Conservation (phyloP, 2,113 vertebrate genomes). For the Solenodon paradoxus region DNA sequence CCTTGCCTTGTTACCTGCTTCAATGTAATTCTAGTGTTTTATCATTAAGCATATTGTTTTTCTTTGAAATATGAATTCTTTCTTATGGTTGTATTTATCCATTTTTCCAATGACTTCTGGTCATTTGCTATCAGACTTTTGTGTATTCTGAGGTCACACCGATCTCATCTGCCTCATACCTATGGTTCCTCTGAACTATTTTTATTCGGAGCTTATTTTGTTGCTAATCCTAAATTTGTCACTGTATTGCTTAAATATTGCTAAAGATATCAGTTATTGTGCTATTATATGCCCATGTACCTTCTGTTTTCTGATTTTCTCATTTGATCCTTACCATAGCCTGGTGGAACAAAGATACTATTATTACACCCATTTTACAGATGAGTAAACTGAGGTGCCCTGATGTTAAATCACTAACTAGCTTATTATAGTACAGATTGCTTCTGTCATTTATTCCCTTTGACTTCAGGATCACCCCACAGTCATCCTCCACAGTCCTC, state of each 20-base stretch:
- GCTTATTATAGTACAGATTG: neutral
- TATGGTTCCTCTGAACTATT: neutral
- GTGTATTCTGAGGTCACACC: neutral
- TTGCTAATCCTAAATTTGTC: neutral
- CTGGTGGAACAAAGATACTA: neutral
- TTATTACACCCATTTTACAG: neutral
- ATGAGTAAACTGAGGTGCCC: neutral
- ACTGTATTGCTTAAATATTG: neutral
- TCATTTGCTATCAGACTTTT: neutral
- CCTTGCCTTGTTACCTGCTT: neutral
- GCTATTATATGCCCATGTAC: neutral
- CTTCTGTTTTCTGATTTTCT: neutral
- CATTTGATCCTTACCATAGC: neutral
- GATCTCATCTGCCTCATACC: neutral
- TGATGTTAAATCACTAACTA: neutral
- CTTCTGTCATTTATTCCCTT: neutral
- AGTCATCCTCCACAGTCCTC: neutral
- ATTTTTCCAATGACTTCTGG: conserved; percentile 10
- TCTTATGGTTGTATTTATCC: neutral
- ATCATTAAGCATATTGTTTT: neutral
- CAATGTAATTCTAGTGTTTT: conserved; percentile 29
- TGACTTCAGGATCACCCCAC: neutral
- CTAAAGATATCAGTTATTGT: neutral
- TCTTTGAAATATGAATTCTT: neutral
- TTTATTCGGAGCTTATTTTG: neutral